Base-by-base conservation (phyloP, 2,888 invertebrate genomes). In the Sycophila texana region DNA sequence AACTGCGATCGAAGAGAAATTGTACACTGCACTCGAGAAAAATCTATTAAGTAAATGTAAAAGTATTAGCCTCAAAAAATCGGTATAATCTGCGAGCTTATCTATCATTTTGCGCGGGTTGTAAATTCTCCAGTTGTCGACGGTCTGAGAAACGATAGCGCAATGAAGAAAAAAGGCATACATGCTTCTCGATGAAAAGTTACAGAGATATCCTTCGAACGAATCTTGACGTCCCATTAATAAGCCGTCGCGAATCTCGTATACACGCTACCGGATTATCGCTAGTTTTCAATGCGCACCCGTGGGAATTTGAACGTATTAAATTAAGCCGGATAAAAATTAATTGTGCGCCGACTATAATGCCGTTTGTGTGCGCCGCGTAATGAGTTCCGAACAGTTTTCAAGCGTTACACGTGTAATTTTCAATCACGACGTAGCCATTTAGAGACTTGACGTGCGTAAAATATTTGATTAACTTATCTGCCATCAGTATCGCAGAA, bases 271-370 rank as follows among this genome's bases (percentile, higher is more conserved):
- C 3, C 26, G 14, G 26, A 72, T 49, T 51, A 58, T 22, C 14
- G 10, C 16, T 16, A 49, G 49, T 53, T 49, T 65, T 30, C 18
- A 18, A 53, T n/a, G 47, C 63, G 20, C 39, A 14, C 26, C 49
- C 26, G 4, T 63, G 26, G 49, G 30, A 67, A 74, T 66, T 74
- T 49, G 57, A 5, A 5, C 18, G 26, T 61, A 51, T 73, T 39
- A 63, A 39, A 16, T 22, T 30, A n/a, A 14, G 65, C 49, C 16
- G 5, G 49, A 58, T 66, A 57, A 22, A 51, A 22, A 51, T 18
- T 74, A 74, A 74, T 74, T 67, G 58, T 26, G 18, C 39, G 39
- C 39, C 4, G 39, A 39, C 39, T 39, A 39, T 39, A 39, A 39
- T 39, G 39, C 39, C 7, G 39, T 39, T 39, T 26, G 26, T 26